Percentiles rank a stretch among this genome's conserved stretches.
Conservation (phyloP, 2,797 vertebrate genomes). For the Eremophila alpestris region DNA sequence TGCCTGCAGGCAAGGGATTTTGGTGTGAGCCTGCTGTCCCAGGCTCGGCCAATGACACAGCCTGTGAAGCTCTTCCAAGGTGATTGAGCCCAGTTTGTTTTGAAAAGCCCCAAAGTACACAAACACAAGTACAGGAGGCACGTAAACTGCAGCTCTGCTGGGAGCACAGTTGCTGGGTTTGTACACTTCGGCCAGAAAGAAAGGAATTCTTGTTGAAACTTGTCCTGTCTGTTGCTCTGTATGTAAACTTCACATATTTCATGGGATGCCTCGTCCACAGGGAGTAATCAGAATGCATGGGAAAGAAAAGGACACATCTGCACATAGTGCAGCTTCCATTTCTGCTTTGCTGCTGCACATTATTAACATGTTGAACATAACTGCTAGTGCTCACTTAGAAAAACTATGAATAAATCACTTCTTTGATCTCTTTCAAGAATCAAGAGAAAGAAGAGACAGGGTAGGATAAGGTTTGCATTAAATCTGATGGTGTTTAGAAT, state of each 20-base stretch:
- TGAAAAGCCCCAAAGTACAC: neutral
- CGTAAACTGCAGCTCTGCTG: neutral
- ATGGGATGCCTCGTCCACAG: neutral
- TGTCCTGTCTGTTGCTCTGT: neutral
- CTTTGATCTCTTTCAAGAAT: neutral
- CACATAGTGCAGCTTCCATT: neutral
- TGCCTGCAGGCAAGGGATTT: neutral
- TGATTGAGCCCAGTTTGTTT: conserved; percentile 29
- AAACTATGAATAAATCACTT: neutral
- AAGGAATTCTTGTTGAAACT: neutral
- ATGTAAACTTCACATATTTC: neutral
- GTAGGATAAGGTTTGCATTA: neutral
- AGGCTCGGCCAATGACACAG: neutral
- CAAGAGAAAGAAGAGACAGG: neutral
- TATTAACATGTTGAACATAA: neutral
- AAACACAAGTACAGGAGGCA: neutral
- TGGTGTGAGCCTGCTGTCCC: neutral
- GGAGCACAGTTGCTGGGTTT: neutral
- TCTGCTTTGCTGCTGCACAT: neutral
- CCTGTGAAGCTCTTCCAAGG: neutral
- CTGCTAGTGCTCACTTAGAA: neutral
- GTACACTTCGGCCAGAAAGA: neutral
- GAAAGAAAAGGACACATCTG: neutral
- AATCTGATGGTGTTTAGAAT: neutral
- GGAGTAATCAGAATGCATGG: neutral